phyloP scores from a whole-genome alignment of 2,797 vertebrate genomes.

The Anas flavirostris region DNA sequence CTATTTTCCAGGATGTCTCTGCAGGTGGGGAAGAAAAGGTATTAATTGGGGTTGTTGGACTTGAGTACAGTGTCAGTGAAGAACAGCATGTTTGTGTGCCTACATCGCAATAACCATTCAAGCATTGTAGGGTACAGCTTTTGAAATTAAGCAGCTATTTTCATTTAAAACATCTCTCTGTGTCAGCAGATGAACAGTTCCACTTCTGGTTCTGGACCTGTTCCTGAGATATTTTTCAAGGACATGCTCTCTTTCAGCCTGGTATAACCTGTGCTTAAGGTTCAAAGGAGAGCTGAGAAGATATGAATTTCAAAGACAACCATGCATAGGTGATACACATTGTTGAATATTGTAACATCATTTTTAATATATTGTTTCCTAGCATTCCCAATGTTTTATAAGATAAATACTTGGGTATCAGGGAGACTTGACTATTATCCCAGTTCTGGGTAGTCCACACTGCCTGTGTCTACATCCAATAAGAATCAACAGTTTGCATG shows the following conservation, averaged over 20 bases:
- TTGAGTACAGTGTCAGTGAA: neutral
- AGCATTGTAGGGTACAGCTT: neutral
- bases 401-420: neutral
- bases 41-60: neutral
- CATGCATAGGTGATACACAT: fast-evolving
- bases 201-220: neutral
- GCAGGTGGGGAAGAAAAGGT: no score
- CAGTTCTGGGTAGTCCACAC: neutral
- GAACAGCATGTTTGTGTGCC: neutral
- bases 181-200: neutral
- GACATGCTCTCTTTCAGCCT: neutral
- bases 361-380: neutral
- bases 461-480: neutral
- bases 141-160: neutral
- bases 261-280: neutral
- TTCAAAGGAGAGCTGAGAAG: neutral
- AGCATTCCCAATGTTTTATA: neutral
- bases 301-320: neutral
- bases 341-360: neutral
- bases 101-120: neutral
- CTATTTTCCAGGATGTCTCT: neutral
- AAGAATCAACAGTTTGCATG: neutral
- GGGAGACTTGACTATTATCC: neutral
- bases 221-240: neutral
- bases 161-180: neutral